Conservation (phyloP, 2,888 invertebrate genomes). For the Drosophila neotestacea region DNA sequence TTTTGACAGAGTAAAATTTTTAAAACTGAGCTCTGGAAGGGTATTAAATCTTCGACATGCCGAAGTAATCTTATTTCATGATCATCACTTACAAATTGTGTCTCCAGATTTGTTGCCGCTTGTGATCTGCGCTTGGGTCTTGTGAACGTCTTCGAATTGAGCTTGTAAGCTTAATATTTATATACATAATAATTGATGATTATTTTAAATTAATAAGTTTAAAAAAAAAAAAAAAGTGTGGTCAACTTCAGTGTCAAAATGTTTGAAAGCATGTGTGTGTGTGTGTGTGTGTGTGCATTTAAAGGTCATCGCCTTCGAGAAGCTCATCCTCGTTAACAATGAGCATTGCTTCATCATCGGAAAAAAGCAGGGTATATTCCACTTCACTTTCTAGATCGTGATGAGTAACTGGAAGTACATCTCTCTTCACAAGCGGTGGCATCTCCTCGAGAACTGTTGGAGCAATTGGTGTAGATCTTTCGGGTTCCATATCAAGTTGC, state of each 20-base stretch:
- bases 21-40: no score
- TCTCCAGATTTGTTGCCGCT: constrained; percentile 79
- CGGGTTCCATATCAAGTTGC: constrained; percentile 1
- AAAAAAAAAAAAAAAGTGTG: background rate
- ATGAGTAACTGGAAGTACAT: no score
- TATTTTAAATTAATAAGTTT: background rate
- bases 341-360: constrained; percentile 35
- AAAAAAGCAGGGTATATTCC: constrained; percentile 10
- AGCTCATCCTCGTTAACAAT: constrained; percentile 44
- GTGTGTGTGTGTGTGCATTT: background rate
- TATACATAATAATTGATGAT: constrained; percentile 12
- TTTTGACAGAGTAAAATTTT: no score
- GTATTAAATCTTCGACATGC: no score
- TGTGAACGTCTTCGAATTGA: constrained; percentile 85
- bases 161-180: constrained; percentile 77
- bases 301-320: constrained; percentile 8
- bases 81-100: constrained; percentile 78
- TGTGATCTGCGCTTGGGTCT: constrained; percentile 83
- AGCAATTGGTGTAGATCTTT: background rate
- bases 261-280: background rate
- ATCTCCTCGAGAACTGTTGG: background rate
- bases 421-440: constrained; percentile 19
- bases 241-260: background rate
- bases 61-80: no score
- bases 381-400: constrained; percentile 23